Base-by-base conservation (phyloP, 2,113 vertebrate species). In the Sebastes schlegelii region DNA sequence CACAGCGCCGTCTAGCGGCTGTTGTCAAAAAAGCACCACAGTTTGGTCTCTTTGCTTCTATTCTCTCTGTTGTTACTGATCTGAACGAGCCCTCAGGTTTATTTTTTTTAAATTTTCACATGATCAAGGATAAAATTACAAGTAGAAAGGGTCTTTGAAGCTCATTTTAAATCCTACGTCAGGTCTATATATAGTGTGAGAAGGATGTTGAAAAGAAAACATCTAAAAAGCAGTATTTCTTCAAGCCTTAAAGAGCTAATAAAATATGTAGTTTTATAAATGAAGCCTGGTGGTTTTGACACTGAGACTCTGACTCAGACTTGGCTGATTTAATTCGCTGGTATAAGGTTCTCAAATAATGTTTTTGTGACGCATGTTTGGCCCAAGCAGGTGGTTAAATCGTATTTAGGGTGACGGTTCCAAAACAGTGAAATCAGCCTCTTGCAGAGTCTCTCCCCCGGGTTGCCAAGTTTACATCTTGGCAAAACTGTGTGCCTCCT, bases 391-490 rank as follows among this genome's bases (percentile, higher is more conserved):
- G 42, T 8, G n/a, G 48, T 83, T 57, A 23, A 73, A 55, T 79
- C 1, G 0, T 45, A 26, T 51, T 73, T 51, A n/a, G 14, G 40
- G 17, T 40, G 66, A 87, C 48, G 1, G 34, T n/a, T 78, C 17
- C 21, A 9, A 76, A 75, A 51, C 40, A 17, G 13, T 46, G 63
- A 51, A 78, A 70, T 79, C 77, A 14, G 60, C 57, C 12, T 43
- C 64, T 62, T 84, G 57, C 62, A 77, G 60, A 55, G 68, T 21
- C 11, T 6, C 8, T 51, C 34, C 61, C 55, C 11, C 17, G 4
- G 62, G 1, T 55, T 70, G 74, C 74, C 79, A 61, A 58, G 49
- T 75, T 26, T 17, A 0, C 21, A 23, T 69, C 58, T 58, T 13
- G 43, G 63, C 72, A 80, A 1, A 61, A 52, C 43, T 34, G 40